These are phyloP conservation scores for Brachionus sp. DNA, from an alignment of 1,140 invertebrate species.

Conservation along the genomic window DNA sequence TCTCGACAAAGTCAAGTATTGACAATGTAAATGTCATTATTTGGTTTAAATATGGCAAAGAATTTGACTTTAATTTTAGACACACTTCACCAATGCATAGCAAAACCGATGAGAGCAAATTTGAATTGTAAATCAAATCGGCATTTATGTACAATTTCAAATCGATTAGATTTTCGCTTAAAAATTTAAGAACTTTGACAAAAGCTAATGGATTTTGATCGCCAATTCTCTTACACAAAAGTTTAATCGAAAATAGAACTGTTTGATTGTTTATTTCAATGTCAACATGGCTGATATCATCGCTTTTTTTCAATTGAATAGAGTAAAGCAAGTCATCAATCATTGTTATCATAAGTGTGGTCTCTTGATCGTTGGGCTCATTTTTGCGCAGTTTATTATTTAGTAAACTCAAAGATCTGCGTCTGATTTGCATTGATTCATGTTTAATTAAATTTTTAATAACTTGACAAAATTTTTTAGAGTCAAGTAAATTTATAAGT, in stretches of 20 bases:
- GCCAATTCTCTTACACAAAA: constrained; percentile 70
- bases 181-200: constrained; percentile 49
- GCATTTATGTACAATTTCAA: background rate
- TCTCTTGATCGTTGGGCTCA: constrained; percentile 63
- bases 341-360: constrained; percentile 53
- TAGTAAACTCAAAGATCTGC: constrained; percentile 76
- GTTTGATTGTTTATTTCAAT: constrained; percentile 69
- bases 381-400: constrained; percentile 72
- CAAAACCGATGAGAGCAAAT: constrained; percentile 34
- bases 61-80: constrained; percentile 31
- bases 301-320: constrained; percentile 43
- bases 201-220: constrained; percentile 50
- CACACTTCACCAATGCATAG: constrained; percentile 33
- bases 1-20: background rate
- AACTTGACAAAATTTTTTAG: constrained; percentile 68
- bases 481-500: constrained; percentile 48
- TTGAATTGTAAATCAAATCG: background rate
- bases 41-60: constrained; percentile 8
- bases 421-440: constrained; percentile 67
- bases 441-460: constrained; percentile 70
- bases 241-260: constrained; percentile 73
- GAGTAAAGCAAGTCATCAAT: constrained; percentile 62
- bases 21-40: constrained; percentile 25
- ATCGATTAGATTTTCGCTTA: constrained; percentile 15
- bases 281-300: constrained; percentile 48